Percentiles rank a stretch among this genome's conserved stretches.
Conservation (phyloP, 2,888 invertebrate genomes). For the Melinaea menophilus region DNA sequence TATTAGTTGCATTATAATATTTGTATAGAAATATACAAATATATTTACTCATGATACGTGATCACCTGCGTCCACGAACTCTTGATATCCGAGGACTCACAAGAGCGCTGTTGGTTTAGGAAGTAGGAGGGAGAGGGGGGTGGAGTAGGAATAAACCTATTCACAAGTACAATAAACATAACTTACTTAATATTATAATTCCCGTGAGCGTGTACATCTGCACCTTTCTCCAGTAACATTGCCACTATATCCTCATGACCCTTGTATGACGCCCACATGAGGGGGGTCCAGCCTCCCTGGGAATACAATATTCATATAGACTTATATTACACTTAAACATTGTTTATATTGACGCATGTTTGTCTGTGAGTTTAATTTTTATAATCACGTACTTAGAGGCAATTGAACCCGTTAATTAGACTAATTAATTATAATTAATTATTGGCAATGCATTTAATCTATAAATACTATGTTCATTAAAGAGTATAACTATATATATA, state of each 20-base stretch:
- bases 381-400: not conserved
- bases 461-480: conserved; percentile 38
- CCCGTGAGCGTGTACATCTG: conserved; percentile 96
- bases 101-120: too few species aligned
- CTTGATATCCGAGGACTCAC: too few species aligned
- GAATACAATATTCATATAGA: conserved; percentile 26
- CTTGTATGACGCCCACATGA: conserved; percentile 99
- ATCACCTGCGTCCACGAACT: too few species aligned
- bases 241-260: conserved; percentile 87
- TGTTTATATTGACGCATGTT: not conserved
- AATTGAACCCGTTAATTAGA: not conserved
- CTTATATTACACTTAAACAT: not conserved
- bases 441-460: conserved; percentile 21
- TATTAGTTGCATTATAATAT: not conserved
- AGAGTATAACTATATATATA: conserved; percentile 30
- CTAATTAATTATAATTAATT: conserved; percentile 4
- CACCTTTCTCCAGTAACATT: conserved; percentile 88
- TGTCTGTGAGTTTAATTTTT: too few species aligned
- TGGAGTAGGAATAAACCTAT: too few species aligned
- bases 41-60: too few species aligned
- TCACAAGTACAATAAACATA: not conserved
- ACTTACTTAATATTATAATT: conserved; percentile 89
- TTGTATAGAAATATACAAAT: too few species aligned
- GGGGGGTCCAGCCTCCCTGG: conserved; percentile 97
- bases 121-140: too few species aligned